phyloP scores from a whole-genome alignment of 2,888 invertebrate species.

The Scelioninae gen. 1 region DNA sequence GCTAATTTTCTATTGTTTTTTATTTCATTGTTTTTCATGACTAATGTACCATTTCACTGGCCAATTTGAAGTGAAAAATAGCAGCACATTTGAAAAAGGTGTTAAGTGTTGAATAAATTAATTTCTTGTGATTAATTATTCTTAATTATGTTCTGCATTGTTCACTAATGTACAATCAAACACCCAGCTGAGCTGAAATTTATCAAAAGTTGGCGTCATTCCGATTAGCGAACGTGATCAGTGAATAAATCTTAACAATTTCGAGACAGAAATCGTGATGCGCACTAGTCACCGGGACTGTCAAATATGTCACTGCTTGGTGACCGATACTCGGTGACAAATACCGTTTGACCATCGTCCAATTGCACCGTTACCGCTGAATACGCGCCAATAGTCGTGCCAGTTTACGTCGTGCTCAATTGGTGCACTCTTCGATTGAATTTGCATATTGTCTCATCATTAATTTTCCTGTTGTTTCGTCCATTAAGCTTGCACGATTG shows the following conservation, averaged over 20 bases:
- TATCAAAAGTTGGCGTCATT: conserved; percentile 17
- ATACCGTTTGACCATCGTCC: conserved; percentile 51
- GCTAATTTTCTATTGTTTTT: too few relatives aligned
- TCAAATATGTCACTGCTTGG: conserved; percentile 29
- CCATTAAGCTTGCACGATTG: conserved; percentile 39
- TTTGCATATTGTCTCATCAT: conserved; percentile 48
- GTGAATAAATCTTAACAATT: conserved; percentile 34
- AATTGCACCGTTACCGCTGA: conserved; percentile 55
- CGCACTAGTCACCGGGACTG: conserved; percentile 21
- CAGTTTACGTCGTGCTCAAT: conserved; percentile 50
- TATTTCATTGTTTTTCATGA: too few relatives aligned
- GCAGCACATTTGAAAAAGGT: not conserved
- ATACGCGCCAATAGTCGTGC: conserved; percentile 51
- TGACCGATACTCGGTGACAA: conserved; percentile 40
- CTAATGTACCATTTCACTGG: too few relatives aligned
- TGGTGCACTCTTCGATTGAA: conserved; percentile 38
- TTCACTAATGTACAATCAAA: not conserved
- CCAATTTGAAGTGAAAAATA: too few relatives aligned
- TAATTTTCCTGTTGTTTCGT: conserved; percentile 18
- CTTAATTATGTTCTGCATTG: not conserved
- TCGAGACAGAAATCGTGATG: not conserved
- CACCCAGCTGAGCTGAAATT: not conserved
- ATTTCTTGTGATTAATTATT: not conserved
- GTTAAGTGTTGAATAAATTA: not conserved
- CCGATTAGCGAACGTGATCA: conserved; percentile 4